Evolutionary conservation across 2,888 invertebrate genomes (phyloP).

Genomic region (Amphipoea oculea): DNA sequence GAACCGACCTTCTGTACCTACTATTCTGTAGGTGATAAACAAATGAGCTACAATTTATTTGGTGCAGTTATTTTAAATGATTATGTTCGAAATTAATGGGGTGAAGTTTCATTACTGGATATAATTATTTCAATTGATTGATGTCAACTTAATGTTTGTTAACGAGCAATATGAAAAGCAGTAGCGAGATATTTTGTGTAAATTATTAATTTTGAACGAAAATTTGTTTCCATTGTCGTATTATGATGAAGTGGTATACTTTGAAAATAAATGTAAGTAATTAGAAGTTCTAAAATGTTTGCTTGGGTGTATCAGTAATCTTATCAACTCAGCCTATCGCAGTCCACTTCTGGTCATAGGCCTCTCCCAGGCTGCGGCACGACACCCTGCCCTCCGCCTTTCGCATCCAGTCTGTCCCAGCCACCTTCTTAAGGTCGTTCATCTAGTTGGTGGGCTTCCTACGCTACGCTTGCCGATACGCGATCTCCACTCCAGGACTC

Average conservation of each 20-base stretch:
- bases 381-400: no score
- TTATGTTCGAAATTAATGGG: slow-evolving; percentile 11
- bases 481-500: no score
- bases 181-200: neutral
- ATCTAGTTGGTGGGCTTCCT: no score
- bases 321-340: neutral
- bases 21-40: slow-evolving; percentile 2
- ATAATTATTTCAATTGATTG: slow-evolving; percentile 21
- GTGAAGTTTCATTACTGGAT: slow-evolving; percentile 19
- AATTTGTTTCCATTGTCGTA: neutral
- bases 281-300: neutral
- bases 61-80: slow-evolving; percentile 16
- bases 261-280: neutral
- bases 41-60: slow-evolving; percentile 35
- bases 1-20: slow-evolving; percentile 1
- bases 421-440: no score
- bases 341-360: no score
- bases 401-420: no score
- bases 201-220: neutral
- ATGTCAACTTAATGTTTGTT: slow-evolving; percentile 6
- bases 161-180: neutral
- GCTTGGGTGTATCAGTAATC: neutral
- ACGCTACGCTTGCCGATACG: no score
- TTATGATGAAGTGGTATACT: neutral
- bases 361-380: no score